Conservation (phyloP, 2,797 vertebrate genomes). For the Schizopygopsis pylzovi region DNA sequence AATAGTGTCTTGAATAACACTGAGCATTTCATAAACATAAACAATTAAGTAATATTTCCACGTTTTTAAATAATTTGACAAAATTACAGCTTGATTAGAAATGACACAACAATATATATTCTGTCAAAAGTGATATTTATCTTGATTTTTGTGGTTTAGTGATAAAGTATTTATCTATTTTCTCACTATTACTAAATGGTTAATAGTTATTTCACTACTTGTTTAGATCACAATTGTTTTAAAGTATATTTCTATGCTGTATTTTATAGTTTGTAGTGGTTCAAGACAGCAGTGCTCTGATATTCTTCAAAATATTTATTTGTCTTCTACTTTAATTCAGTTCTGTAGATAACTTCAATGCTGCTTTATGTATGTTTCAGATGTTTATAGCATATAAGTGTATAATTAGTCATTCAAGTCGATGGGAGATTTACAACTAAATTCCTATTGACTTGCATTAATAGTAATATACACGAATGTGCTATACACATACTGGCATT, state of each 20-base stretch:
- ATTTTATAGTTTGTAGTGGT: not conserved
- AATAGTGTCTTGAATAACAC: not conserved
- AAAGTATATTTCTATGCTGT: not conserved
- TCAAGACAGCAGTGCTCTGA: not conserved
- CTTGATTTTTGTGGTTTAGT: not conserved
- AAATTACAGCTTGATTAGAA: not conserved
- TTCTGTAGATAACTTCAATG: not conserved
- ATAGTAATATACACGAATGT: not conserved
- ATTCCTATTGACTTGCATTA: not conserved
- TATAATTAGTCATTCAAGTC: not conserved
- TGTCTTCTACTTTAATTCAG: not conserved
- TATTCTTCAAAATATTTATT: not conserved
- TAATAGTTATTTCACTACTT: not conserved
- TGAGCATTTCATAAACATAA: not conserved
- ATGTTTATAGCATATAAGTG: not conserved
- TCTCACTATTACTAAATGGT: not conserved
- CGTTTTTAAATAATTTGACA: not conserved
- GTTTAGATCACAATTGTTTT: not conserved
- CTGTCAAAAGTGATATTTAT: not conserved
- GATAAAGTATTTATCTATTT: not conserved
- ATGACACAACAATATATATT: not conserved
- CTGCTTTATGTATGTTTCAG: not conserved
- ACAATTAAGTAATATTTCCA: not conserved
- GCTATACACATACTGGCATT: not conserved
- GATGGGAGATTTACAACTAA: not conserved